Base-by-base conservation (phyloP, 1,140 invertebrate species). In the Aphelenchoides besseyi region DNA sequence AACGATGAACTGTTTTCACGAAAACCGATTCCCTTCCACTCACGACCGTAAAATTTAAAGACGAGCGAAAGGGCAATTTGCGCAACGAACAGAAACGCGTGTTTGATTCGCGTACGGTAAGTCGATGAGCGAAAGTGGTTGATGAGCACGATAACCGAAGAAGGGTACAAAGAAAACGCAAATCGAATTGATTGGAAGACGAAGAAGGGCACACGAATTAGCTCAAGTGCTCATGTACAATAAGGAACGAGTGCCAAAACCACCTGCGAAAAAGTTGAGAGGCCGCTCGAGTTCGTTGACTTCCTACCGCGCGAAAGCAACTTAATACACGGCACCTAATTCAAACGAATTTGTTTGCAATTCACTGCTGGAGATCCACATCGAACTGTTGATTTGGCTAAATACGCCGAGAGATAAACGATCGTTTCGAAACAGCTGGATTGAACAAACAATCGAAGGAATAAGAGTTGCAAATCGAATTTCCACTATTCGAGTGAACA, bases 141-240 rank as follows among this genome's bases (percentile, higher is more conserved):
- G n/a, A n/a, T 48, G 41, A 48, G 41, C 41, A 23, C 41, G 41
- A 48, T n/a, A n/a, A n/a, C n/a, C n/a, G n/a, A n/a, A n/a, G n/a
- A n/a, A n/a, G n/a, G n/a, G n/a, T n/a, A n/a, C 41, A 48, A 48
- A 48, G 23, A 12, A 23, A 23, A 12, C 41, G 41, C 41, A 48
- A 48, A 48, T 48, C 41, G 41, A 48, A 48, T 48, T 48, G 41
- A 48, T 48, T 48, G 41, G 41, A 12, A 23, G 41, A n/a, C n/a
- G 41, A 48, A 48, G 41, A 48, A n/a, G n/a, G n/a, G n/a, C n/a
- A n/a, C 41, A 23, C 41, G 41, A 48, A 48, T 48, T 48, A 48
- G 23, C 41, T 48, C 41, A 48, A 48, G 41, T 48, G 41, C 41
- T 48, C 41, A 23, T 23, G 41, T 48, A 48, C 41, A 48, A 48